Evolutionary conservation across 2,888 invertebrate genomes (phyloP).

Genomic region (Caenorhabditis drosophilae): DNA sequence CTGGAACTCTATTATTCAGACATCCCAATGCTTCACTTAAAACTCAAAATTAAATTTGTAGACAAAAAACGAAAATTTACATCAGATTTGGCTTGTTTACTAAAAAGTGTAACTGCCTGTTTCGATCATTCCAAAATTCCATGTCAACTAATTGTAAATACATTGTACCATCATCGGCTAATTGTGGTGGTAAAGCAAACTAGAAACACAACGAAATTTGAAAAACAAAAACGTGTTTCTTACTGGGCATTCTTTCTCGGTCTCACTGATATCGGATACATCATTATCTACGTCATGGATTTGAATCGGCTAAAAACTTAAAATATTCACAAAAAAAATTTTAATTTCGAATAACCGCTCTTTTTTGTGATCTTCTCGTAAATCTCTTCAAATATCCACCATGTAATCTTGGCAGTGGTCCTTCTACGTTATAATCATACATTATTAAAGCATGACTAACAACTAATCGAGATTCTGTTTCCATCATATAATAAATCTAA

Average conservation of each 20-base stretch:
- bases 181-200: constrained; percentile 31
- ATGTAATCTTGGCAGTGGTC: constrained; percentile 45
- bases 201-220: constrained; percentile 3
- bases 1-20: constrained; percentile 44
- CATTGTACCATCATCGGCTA: constrained; percentile 27
- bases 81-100: constrained; percentile 42
- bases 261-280: constrained; percentile 46
- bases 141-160: constrained; percentile 42
- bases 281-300: constrained; percentile 46
- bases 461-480: constrained; percentile 42
- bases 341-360: constrained; percentile 8
- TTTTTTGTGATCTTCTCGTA: constrained; percentile 14
- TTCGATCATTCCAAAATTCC: constrained; percentile 48
- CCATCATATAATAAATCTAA: constrained; percentile 57
- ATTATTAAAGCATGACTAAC: constrained; percentile 52
- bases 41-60: background rate
- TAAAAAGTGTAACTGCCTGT: constrained; percentile 48
- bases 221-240: background rate
- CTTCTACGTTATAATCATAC: constrained; percentile 53
- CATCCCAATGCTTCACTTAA: constrained; percentile 41
- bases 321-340: background rate
- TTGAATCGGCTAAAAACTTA: constrained; percentile 11
- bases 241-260: constrained; percentile 47
- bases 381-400: constrained; percentile 43
- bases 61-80: constrained; percentile 17